Base-by-base conservation (phyloP, 2,113 vertebrate genomes). In the Thunnus maccoyii region DNA sequence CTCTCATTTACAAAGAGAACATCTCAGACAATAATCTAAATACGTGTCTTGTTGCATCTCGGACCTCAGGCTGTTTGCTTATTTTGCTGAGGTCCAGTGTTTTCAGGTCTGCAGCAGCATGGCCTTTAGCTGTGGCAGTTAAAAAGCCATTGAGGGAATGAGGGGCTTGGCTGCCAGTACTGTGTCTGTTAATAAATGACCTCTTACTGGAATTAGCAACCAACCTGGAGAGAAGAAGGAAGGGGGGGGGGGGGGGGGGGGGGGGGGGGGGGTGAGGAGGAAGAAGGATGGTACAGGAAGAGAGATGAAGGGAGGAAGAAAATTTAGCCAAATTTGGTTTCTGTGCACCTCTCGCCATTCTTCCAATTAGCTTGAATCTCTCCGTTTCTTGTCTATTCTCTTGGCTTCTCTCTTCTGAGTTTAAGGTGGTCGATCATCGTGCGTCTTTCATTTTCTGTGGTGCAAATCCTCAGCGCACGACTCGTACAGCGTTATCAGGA, bases 171-270 rank as follows among this genome's bases (percentile, higher is more conserved):
- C 70, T 84, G 78, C 80, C 63, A 46, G 70, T 79, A 66, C 79
- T 15, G 83, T 57, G 80, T 85, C 86, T 63, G 69, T 78, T 92
- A 92, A 94, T 93, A 90, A 94, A 94, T 91, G 89, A 90, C 90
- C 93, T 95, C 89, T 94, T 93, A 93, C 87, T 86, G 90, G 89
- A 93, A 93, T 94, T 92, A 93, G 89, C 83, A 89, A 78, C 84
- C 58, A 73, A 92, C 84, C 80, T 90, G 90, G 64, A 81, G 66
- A 81, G 63, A 78, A 14, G 60, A 62, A 13, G 56, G 63, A 70
- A 44, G 32, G 46, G 68, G 62, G 20, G 11, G 20, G 12, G 25
- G 20, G 11, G 32, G 25, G 25, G 25, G 18, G 11, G 62, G 20
- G 11, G 20, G 12, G 25, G 20, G 11, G 32, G 25, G 25, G 25